Percentiles rank a stretch among this genome's conserved stretches.
phyloP scores from a whole-genome alignment of 2,797 vertebrate genomes.

The Myioborus miniatus region DNA sequence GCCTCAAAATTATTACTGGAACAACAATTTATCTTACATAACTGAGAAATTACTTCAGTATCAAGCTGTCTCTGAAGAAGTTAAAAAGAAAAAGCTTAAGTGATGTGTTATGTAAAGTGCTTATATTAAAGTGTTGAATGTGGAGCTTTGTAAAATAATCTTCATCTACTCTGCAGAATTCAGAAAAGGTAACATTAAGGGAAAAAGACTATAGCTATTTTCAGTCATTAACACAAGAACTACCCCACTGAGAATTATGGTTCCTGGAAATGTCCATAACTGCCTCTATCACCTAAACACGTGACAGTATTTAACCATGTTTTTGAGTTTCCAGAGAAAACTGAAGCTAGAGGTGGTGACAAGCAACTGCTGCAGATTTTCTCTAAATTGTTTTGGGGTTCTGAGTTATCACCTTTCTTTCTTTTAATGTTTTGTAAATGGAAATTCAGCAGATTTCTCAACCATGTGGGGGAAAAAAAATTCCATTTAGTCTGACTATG shows the following conservation, averaged over 20 bases:
- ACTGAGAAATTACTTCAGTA: not conserved
- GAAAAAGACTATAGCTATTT: not conserved
- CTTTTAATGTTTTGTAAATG: not conserved
- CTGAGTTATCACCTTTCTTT: not conserved
- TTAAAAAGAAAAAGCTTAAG: conserved; percentile 37
- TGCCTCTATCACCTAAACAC: not conserved
- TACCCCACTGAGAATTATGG: not conserved
- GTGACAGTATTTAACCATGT: not conserved
- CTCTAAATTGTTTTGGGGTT: not conserved
- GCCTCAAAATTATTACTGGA: not conserved
- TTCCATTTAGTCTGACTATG: not conserved
- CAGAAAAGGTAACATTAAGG: not conserved
- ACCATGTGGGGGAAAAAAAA: not conserved
- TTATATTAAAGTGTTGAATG: not conserved
- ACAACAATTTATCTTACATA: conserved; percentile 20
- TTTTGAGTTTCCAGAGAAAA: not conserved
- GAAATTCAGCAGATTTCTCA: not conserved
- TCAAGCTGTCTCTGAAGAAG: conserved; percentile 4
- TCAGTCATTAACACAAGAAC: not conserved
- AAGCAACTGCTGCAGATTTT: not conserved
- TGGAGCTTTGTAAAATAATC: not conserved
- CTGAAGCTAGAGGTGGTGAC: not conserved
- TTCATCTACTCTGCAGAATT: not conserved
- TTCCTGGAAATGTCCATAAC: not conserved
- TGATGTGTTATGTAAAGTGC: conserved; percentile 23